These are phyloP conservation scores for Macroglossus sobrinus DNA, from an alignment of 2,113 vertebrate species.

Conservation along the genomic window DNA sequence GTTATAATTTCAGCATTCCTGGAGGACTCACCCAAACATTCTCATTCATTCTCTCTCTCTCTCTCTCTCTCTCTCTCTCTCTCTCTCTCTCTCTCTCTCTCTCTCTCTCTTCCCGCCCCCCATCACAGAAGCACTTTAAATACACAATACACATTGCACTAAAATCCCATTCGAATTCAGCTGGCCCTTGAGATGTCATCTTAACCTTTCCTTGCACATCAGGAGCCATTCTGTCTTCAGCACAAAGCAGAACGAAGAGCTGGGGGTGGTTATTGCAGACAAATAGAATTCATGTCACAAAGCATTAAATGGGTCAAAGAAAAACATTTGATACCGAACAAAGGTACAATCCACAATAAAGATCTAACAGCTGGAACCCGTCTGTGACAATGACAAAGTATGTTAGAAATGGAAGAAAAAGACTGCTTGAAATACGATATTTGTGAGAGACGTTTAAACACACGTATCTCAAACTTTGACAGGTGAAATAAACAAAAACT, in stretches of 20 bases:
- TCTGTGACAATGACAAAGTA: slow-evolving; percentile 29
- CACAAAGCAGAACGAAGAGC: background rate
- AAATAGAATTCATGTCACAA: slow-evolving; percentile 23
- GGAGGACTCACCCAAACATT: background rate
- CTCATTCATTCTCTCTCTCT: background rate
- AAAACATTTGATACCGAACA: slow-evolving; percentile 31
- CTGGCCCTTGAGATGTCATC: background rate
- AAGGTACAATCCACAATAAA: slow-evolving; percentile 9
- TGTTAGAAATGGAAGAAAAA: slow-evolving; percentile 1
- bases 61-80: background rate
- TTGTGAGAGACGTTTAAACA: slow-evolving; percentile 45
- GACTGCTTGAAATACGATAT: slow-evolving; percentile 17
- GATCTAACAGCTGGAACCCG: background rate
- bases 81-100: background rate
- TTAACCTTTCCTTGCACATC: background rate
- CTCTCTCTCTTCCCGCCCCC: background rate
- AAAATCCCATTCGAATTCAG: background rate
- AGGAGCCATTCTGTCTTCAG: background rate
- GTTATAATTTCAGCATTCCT: background rate
- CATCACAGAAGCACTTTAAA: background rate
- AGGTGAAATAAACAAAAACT: slow-evolving; percentile 48
- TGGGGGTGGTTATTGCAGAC: background rate
- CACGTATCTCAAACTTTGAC: background rate
- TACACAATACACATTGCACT: background rate
- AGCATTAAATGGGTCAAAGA: slow-evolving; percentile 24